These are phyloP conservation scores for Penaeus chinensis DNA, from an alignment of 1,140 invertebrate genomes.

Conservation along the genomic window DNA sequence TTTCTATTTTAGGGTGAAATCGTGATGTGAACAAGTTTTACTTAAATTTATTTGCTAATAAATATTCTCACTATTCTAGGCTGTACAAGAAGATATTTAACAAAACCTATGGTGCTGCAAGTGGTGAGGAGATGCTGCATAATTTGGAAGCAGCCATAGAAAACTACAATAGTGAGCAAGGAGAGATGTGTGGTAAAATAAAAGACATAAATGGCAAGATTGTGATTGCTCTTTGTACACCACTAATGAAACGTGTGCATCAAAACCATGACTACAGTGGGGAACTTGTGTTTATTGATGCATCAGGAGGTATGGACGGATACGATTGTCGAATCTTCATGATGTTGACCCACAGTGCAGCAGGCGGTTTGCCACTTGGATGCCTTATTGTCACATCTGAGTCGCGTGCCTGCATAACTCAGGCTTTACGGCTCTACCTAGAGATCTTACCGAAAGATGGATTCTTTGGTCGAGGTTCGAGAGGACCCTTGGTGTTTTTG, in stretches of 20 bases:
- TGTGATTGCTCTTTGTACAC: too few species aligned
- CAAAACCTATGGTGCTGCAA: constrained; percentile 25
- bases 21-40: background rate
- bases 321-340: constrained; percentile 43
- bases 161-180: constrained; percentile 34
- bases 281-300: too few species aligned
- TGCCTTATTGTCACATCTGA: constrained; percentile 29
- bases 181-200: constrained; percentile 38
- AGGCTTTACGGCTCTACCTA: constrained; percentile 23
- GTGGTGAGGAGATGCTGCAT: constrained; percentile 3
- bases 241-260: too few species aligned
- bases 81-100: constrained; percentile 35
- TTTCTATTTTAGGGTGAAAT: too few species aligned
- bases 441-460: constrained; percentile 13
- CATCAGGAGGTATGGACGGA: constrained; percentile 34
- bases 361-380: constrained; percentile 25
- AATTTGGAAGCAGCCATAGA: constrained; percentile 35
- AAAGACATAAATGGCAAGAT: too few species aligned
- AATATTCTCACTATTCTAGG: constrained; percentile 24
- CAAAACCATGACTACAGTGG: too few species aligned
- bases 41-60: constrained; percentile 22
- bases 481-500: too few species aligned
- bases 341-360: constrained; percentile 41
- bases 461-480: constrained; percentile 4
- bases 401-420: constrained; percentile 28